Evolutionary conservation across 1,140 invertebrate genomes (phyloP).

Genomic region (Hycleus phaleratus): DNA sequence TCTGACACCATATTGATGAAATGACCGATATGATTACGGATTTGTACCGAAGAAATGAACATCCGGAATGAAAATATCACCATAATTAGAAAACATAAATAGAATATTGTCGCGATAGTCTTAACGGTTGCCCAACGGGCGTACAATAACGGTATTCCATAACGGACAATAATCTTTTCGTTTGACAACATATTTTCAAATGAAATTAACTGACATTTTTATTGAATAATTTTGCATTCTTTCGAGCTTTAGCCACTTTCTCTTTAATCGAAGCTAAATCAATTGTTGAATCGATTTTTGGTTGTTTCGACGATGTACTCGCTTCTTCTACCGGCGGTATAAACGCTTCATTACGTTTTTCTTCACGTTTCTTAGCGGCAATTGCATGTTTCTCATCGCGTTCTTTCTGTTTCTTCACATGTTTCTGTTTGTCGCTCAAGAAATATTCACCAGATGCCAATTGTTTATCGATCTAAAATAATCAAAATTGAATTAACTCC

Average conservation of each 20-base stretch:
- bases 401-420: constrained; percentile 62
- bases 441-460: constrained; percentile 96
- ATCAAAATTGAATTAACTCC: constrained; percentile 1
- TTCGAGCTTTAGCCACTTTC: constrained; percentile 60
- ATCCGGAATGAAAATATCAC: constrained; percentile 21
- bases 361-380: constrained; percentile 62
- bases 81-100: constrained; percentile 1
- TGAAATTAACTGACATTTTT: constrained; percentile 6
- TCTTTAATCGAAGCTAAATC: constrained; percentile 62
- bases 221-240: constrained; percentile 22
- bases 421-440: constrained; percentile 76
- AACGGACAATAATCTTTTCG: neutral
- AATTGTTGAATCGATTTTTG: constrained; percentile 27
- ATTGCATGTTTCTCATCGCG: constrained; percentile 66
- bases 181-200: neutral
- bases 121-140: neutral
- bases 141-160: neutral
- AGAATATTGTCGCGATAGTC: neutral
- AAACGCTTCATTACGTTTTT: constrained; percentile 72
- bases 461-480: constrained; percentile 70
- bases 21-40: constrained; percentile 27
- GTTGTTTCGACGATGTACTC: constrained; percentile 16
- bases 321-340: constrained; percentile 68
- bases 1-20: constrained; percentile 33
- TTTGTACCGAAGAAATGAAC: constrained; percentile 23